phyloP scores from a whole-genome alignment of 2,888 invertebrate genomes.

The Strigamia transsilvanica region DNA sequence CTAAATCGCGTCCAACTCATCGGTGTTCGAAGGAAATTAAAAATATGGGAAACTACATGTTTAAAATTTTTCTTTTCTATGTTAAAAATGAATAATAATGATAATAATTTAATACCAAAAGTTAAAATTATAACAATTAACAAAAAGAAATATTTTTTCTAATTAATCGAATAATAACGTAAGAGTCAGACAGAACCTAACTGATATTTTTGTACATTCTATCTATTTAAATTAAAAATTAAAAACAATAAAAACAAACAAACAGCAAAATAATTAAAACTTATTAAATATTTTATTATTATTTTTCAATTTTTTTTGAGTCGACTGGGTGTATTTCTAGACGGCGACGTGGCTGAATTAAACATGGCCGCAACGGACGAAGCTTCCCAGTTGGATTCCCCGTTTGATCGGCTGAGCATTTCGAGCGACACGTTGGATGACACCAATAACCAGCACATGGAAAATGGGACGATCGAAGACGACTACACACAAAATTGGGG shows the following conservation, averaged over 20 bases:
- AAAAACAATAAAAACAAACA: conserved; percentile 67
- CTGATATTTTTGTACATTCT: too few relatives aligned
- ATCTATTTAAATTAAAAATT: not conserved
- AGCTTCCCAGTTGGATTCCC: conserved; percentile 43
- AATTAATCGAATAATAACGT: too few relatives aligned
- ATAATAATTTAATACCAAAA: not conserved
- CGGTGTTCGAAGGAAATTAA: too few relatives aligned
- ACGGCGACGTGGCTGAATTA: conserved; percentile 21
- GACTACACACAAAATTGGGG: conserved; percentile 63
- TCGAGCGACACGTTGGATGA: conserved; percentile 16
- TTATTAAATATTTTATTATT: not conserved
- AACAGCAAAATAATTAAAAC: conserved; percentile 59
- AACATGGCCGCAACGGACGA: conserved; percentile 51
- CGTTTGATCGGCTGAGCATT: conserved; percentile 50
- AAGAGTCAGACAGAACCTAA: too few relatives aligned
- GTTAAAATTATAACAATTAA: too few relatives aligned
- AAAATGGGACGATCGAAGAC: conserved; percentile 53
- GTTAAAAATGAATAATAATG: not conserved
- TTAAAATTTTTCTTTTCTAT: not conserved
- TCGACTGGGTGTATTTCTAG: not conserved
- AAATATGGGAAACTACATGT: too few relatives aligned
- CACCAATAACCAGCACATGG: not conserved
- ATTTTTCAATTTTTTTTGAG: not conserved
- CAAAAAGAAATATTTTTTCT: too few relatives aligned
- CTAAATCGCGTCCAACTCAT: not conserved